A percentile compares a stretch with the other conserved stretches of the same genome.
These are phyloP conservation scores for Ostrea edulis DNA, from an alignment of 1,140 invertebrate genomes.

Conservation along the genomic window DNA sequence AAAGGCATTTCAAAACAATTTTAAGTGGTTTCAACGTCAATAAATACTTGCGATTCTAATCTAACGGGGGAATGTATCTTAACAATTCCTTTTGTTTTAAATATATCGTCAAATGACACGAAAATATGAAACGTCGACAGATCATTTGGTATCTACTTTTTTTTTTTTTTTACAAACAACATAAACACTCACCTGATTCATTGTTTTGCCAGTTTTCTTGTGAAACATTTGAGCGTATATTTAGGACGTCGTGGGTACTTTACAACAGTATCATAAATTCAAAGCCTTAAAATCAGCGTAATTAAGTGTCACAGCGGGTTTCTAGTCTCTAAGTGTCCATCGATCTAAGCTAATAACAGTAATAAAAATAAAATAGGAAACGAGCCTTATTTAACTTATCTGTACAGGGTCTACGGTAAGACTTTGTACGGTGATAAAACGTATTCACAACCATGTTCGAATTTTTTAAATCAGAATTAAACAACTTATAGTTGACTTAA, in stretches of 20 bases:
- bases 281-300: background rate
- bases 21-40: too few relatives aligned
- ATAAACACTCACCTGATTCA: background rate
- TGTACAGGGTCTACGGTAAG: background rate
- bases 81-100: too few relatives aligned
- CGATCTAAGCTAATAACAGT: background rate
- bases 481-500: too few relatives aligned
- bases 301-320: background rate
- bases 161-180: background rate
- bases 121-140: too few relatives aligned
- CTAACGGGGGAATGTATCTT: too few relatives aligned
- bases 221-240: background rate
- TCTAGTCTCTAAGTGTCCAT: background rate
- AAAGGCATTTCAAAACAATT: too few relatives aligned
- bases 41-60: too few relatives aligned
- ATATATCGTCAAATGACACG: too few relatives aligned
- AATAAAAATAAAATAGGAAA: background rate
- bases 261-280: background rate
- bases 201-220: background rate
- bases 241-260: background rate
- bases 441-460: too few relatives aligned
- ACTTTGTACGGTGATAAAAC: background rate
- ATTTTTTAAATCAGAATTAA: too few relatives aligned
- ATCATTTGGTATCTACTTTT: too few relatives aligned
- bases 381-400: background rate